A percentile compares a stretch with the other conserved stretches of the same genome.
phyloP scores from a whole-genome alignment of 53 echinoderm and acorn worm genomes.

The Holothuria scabra region DNA sequence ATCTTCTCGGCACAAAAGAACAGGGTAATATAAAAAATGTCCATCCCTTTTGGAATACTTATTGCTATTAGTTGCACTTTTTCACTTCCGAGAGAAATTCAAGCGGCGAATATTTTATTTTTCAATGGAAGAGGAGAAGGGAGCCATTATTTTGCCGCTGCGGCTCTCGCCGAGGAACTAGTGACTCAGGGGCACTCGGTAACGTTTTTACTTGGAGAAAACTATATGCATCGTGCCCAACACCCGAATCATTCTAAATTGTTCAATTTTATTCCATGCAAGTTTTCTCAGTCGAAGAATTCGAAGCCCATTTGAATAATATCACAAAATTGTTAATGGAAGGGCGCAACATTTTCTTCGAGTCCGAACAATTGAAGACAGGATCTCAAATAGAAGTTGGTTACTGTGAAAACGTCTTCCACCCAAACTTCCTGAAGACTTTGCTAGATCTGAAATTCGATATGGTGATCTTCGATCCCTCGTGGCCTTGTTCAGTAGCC shows the following conservation, averaged over 20 bases:
- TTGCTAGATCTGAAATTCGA: constrained; percentile 32
- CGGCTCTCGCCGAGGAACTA: constrained; percentile 44
- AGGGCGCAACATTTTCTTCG: neutral
- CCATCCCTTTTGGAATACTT: no score
- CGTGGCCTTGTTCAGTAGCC: constrained; percentile 48
- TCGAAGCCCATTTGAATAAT: neutral
- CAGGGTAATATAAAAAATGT: no score
- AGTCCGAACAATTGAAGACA: neutral
- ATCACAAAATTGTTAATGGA: neutral
- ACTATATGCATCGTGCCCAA: constrained; percentile 35
- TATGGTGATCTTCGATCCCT: constrained; percentile 44
- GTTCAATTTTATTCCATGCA: constrained; percentile 33
- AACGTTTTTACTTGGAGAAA: constrained; percentile 50
- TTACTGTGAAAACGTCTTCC: constrained; percentile 14
- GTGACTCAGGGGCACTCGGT: constrained; percentile 46
- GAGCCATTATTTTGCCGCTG: constrained; percentile 54
- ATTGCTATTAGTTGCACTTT: no score
- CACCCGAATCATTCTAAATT: constrained; percentile 20
- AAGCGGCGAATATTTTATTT: neutral
- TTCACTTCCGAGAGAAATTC: neutral
- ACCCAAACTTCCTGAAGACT: neutral
- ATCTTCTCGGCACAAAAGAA: no score
- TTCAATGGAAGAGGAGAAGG: constrained; percentile 47
- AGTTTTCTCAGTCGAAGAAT: neutral
- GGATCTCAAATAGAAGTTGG: neutral